Conservation (phyloP, 2,888 invertebrate genomes). For the Apocheima hispidaria region DNA sequence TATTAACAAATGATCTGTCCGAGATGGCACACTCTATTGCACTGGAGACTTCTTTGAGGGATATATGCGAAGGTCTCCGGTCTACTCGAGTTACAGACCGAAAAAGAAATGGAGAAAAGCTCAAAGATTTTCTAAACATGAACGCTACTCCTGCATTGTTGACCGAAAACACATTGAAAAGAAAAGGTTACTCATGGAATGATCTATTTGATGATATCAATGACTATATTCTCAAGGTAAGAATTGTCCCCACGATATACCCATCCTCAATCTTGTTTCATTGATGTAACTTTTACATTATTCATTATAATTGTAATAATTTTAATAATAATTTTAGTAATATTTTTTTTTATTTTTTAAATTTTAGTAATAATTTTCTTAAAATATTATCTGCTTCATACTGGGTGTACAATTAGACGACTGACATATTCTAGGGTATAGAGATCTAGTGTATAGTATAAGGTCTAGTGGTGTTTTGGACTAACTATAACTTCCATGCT, state of each 20-base stretch:
- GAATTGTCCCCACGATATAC: background rate
- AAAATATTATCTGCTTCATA: too few relatives aligned
- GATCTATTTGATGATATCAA: constrained; percentile 73
- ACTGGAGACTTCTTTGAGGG: constrained; percentile 69
- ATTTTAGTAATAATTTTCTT: too few relatives aligned
- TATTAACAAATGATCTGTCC: too few relatives aligned
- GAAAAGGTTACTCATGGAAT: constrained; percentile 75
- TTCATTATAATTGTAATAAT: too few relatives aligned
- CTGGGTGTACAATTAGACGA: too few relatives aligned
- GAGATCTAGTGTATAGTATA: too few relatives aligned
- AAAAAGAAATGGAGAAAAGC: constrained; percentile 74
- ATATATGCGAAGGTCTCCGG: constrained; percentile 67
- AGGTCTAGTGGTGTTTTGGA: too few relatives aligned
- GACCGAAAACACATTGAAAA: constrained; percentile 68
- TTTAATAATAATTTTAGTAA: too few relatives aligned
- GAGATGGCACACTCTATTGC: constrained; percentile 63
- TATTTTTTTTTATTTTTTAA: too few relatives aligned
- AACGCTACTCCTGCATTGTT: constrained; percentile 72
- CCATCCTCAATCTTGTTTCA: background rate
- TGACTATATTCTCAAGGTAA: constrained; percentile 77
- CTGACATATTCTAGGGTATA: too few relatives aligned
- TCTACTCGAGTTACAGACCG: constrained; percentile 75
- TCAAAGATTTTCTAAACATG: constrained; percentile 74
- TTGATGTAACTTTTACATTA: too few relatives aligned
- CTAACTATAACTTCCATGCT: too few relatives aligned